Evolutionary conservation across 2,888 invertebrate genomes (phyloP), one percentile per base, ranked within the genome.

Genomic region (Sarcophaga carnaria): DNA sequence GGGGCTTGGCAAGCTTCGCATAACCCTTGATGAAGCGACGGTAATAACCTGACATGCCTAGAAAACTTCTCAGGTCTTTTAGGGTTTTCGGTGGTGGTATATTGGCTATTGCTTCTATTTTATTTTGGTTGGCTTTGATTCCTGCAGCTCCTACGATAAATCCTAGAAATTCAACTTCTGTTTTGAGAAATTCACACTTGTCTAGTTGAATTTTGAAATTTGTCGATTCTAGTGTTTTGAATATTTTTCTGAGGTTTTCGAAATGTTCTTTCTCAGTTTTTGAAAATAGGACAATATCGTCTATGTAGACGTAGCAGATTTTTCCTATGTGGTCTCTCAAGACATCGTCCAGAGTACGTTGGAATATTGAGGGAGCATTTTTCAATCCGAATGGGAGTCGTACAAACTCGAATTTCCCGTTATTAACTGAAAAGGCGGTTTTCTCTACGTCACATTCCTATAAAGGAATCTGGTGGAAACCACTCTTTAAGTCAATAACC

Each of bases 371-470:
- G 47, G 83, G 77, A 8, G 72, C 78, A 60, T 77, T 83, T 69
- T 81, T 81, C 17, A 81, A 67, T 3, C 81, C 81, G 45, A 81
- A 81, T 17, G 81, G 69, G 5, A 83, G 70, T 49, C 66, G 49
- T n/a, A 60, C 22, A 54, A 84, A 80, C 63, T 84, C 75, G 27
- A 74, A 75, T 45, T 84, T 84, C 12, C 79, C 79, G 22, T 70
- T 74, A 45, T 74, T 74, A 54, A 84, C 47, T 14, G 83, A 83
- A 45, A 83, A 84, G 25, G 83, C 83, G 22, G 79, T 79, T 74
- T 84, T 78, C 45, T 72, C 72, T 20, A 25, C 27, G 14, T 80
- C 80, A 20, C 54, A 17, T 62, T 80, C 75, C 37, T 63, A 25
- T 8, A 81, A 17, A 22, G 37, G 27, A 69, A 83, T 83, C 37